Percentiles rank a stretch among this genome's conserved stretches.
Conservation (phyloP, 2,888 invertebrate genomes). For the Sylvicola fuscatus region DNA sequence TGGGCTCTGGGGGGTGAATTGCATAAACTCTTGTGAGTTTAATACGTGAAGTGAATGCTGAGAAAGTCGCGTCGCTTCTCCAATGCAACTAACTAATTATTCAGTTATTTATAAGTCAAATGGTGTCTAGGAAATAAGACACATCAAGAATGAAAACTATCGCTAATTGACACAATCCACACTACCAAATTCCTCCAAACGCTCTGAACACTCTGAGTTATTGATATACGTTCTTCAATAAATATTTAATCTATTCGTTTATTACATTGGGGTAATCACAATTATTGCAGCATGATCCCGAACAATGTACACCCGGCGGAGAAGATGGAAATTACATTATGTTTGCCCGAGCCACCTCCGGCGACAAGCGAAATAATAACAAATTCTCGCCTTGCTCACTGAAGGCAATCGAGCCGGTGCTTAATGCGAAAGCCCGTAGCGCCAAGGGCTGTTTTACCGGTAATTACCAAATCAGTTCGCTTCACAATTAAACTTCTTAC, state of each 20-base stretch:
- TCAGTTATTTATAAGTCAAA: too few species aligned
- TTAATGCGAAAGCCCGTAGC: slow-evolving; percentile 79
- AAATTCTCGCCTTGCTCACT: slow-evolving; percentile 90
- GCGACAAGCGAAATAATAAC: slow-evolving; percentile 95
- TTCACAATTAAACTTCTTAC: not conserved
- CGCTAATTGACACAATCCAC: too few species aligned
- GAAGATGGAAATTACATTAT: slow-evolving; percentile 98
- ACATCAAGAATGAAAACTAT: too few species aligned
- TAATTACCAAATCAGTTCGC: slow-evolving; percentile 17
- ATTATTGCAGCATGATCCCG: slow-evolving; percentile 69
- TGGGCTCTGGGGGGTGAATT: too few species aligned
- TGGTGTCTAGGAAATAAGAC: too few species aligned
- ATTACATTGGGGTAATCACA: slow-evolving; percentile 5
- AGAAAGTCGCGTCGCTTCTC: too few species aligned
- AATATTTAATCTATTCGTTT: not conserved
- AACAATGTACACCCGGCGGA: slow-evolving; percentile 83
- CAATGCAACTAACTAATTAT: too few species aligned
- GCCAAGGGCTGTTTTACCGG: slow-evolving; percentile 84
- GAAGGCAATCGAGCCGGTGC: slow-evolving; percentile 76
- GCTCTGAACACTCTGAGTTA: too few species aligned
- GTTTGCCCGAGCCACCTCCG: slow-evolving; percentile 97
- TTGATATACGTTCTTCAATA: not conserved
- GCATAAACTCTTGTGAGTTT: too few species aligned
- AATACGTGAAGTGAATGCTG: too few species aligned
- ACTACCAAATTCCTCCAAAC: too few species aligned